Evolutionary conservation across 2,113 vertebrate genomes (phyloP), one percentile per base, ranked within the genome.

Genomic region (Procavia capensis): DNA sequence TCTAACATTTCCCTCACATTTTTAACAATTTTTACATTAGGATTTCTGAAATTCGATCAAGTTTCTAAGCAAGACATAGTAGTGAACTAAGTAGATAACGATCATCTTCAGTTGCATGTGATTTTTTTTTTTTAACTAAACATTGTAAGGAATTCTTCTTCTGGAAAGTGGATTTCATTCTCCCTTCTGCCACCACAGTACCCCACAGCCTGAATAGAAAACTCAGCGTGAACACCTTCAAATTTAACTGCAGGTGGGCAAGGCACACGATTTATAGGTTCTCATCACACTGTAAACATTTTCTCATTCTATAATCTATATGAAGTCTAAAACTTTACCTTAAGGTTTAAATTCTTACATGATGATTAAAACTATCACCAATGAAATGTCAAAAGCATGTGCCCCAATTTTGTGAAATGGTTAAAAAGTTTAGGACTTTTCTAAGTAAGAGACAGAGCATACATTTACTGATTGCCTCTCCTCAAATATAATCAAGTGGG

Each of bases 161-260:
- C 80, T 87, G 72, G 74, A 89, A 95, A 66, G 75, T 81, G 47
- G 89, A 34, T 87, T 92, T 94, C 61, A 88, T 9, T 43, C 34
- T 39, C 57, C 66, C 88, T 31, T 5, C n/a, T 45, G 43, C 36
- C 22, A 76, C 90, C 63, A 97, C 6, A 88, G 57, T 59, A 50
- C 6, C 68, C 79, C n/a, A 92, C 50, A 81, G 27, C 34, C 36
- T 70, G n/a, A 17, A 89, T 6, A 88, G 64, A 94, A 54, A 90
- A 88, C 59, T 78, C 92, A 79, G 63, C 29, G 41, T 57, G 83
- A 86, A 93, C 27, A 22, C 59, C 84, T 43, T 50, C 36, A 36
- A 74, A 79, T 80, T 75, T 95, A 93, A 95, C 89, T 89, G 85
- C 36, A 95, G 83, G 88, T 91, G 85, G 66, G 59, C 22, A 90